Conservation (phyloP, 2,888 invertebrate species). For the Hetaerina titia region DNA sequence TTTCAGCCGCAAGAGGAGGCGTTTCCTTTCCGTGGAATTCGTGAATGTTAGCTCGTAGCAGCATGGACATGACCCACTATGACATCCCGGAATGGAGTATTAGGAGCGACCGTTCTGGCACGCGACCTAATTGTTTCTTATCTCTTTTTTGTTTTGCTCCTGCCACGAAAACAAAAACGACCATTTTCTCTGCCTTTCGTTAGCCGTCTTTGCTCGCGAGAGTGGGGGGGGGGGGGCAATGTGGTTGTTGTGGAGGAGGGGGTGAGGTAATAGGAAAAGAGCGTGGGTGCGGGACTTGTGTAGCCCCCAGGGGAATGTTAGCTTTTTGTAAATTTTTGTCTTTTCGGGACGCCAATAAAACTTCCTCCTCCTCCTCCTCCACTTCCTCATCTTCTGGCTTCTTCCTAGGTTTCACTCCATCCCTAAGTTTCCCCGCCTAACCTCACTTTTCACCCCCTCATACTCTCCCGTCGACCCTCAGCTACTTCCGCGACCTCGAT, state of each 20-base stretch:
- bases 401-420: background rate
- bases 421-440: background rate
- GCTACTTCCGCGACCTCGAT: too few relatives aligned
- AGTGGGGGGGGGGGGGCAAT: background rate
- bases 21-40: too few relatives aligned
- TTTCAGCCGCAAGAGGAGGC: too few relatives aligned
- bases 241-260: too few relatives aligned
- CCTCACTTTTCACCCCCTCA: background rate
- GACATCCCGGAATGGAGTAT: background rate
- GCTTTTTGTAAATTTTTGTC: constrained; percentile 10
- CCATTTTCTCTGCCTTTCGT: background rate
- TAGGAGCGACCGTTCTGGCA: background rate
- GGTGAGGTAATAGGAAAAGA: too few relatives aligned
- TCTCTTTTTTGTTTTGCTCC: background rate
- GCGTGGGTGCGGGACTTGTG: too few relatives aligned
- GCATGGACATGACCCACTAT: background rate
- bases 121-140: too few relatives aligned
- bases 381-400: background rate
- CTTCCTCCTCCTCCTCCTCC: background rate
- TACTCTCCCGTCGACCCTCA: background rate
- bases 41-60: too few relatives aligned
- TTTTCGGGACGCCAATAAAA: background rate
- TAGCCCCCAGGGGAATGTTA: background rate
- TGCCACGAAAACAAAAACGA: too few relatives aligned
- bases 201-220: background rate